phyloP scores from a whole-genome alignment of 2,113 vertebrate species.

The Salvator merianae region DNA sequence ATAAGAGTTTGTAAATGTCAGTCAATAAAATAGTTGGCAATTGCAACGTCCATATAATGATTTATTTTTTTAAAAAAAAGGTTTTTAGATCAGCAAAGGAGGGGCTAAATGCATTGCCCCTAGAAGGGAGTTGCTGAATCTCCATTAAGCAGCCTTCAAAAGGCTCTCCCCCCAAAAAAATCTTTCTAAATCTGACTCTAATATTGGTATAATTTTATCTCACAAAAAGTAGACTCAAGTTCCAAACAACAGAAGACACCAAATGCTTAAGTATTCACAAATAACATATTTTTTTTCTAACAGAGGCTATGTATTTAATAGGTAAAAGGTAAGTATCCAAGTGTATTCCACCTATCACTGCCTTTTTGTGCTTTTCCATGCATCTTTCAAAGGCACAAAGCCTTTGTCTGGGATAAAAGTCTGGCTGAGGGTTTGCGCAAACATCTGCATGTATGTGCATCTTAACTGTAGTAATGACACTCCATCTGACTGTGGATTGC shows the following conservation, averaged over 20 bases:
- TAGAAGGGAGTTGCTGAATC: too few relatives aligned
- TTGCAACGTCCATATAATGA: too few relatives aligned
- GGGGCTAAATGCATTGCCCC: not conserved
- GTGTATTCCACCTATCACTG: not conserved
- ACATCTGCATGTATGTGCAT: not conserved
- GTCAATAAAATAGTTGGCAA: too few relatives aligned
- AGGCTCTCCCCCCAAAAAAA: not conserved
- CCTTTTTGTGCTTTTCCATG: not conserved
- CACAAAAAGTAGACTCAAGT: not conserved
- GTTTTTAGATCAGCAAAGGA: not conserved
- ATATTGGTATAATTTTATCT: not conserved
- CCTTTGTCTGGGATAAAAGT: not conserved
- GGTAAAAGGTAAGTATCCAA: not conserved
- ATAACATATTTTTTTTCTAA: not conserved
- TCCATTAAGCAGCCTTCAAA: not conserved
- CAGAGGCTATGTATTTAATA: not conserved
- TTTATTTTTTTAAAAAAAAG: not conserved
- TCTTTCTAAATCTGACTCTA: not conserved
- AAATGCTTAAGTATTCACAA: not conserved
- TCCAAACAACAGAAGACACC: not conserved
- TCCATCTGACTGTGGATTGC: not conserved
- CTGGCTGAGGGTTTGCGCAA: too few relatives aligned
- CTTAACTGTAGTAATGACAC: not conserved
- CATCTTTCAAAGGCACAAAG: not conserved
- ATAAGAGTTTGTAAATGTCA: too few relatives aligned